phyloP scores from a whole-genome alignment of 64 coral and sea anemone species.

The Porites lutea region DNA sequence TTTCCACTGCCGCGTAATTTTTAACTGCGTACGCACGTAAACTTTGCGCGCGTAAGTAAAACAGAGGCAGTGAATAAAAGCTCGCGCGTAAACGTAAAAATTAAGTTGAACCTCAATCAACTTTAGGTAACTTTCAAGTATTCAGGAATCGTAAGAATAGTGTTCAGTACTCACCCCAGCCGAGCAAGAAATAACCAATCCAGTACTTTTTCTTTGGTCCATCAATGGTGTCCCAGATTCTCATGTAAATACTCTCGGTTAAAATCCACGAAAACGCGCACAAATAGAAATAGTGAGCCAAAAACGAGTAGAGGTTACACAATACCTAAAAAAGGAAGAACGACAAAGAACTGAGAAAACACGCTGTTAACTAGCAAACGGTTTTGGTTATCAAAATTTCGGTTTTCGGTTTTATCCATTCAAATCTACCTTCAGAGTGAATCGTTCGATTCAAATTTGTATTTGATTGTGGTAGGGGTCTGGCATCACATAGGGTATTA shows the following conservation, averaged over 20 bases:
- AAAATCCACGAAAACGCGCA: constrained; percentile 91
- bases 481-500: too few species aligned
- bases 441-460: too few species aligned
- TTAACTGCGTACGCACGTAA: too few species aligned
- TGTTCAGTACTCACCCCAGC: constrained; percentile 68
- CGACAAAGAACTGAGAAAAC: background rate
- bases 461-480: too few species aligned
- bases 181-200: constrained; percentile 80
- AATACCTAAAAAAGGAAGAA: background rate
- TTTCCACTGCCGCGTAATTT: too few species aligned
- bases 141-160: background rate
- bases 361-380: background rate
- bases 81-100: too few species aligned
- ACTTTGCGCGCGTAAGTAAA: too few species aligned
- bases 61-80: too few species aligned
- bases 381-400: background rate
- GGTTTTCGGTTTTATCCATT: background rate
- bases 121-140: too few species aligned
- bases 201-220: constrained; percentile 75
- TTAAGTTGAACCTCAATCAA: too few species aligned
- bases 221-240: constrained; percentile 61
- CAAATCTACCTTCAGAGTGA: too few species aligned
- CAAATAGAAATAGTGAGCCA: constrained; percentile 91
- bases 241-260: constrained; percentile 86
- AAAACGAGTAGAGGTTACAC: constrained; percentile 68